Conservation (phyloP, 1,140 invertebrate genomes). For the Apis florea region DNA sequence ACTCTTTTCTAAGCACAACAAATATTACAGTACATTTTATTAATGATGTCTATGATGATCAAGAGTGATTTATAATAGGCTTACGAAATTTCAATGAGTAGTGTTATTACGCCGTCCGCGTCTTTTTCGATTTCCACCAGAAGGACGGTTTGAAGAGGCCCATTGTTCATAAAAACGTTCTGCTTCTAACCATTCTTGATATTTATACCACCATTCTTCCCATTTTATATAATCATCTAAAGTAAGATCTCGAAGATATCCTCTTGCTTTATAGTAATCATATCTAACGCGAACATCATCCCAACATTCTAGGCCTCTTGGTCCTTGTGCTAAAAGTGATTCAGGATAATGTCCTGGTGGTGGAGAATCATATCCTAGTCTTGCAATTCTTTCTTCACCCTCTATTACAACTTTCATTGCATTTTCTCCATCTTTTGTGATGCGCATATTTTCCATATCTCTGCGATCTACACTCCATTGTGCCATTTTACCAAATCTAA, state of each 20-base stretch:
- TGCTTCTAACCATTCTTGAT: slow-evolving; percentile 93
- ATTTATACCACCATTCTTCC: slow-evolving; percentile 97
- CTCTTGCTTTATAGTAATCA: slow-evolving; percentile 92
- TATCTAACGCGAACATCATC: slow-evolving; percentile 91
- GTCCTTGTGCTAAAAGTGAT: slow-evolving; percentile 85
- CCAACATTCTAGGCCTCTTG: slow-evolving; percentile 89
- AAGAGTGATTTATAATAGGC: slow-evolving; percentile 24
- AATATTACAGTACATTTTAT: slow-evolving; percentile 48
- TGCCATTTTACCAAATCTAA: slow-evolving; percentile 92
- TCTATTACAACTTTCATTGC: slow-evolving; percentile 89
- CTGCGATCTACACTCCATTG: slow-evolving; percentile 91
- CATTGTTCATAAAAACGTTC: slow-evolving; percentile 91
- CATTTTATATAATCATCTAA: slow-evolving; percentile 93
- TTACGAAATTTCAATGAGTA: slow-evolving; percentile 64
- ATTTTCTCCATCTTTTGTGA: slow-evolving; percentile 87
- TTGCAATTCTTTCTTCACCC: slow-evolving; percentile 80
- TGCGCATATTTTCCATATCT: slow-evolving; percentile 91
- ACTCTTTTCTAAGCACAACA: slow-evolving; percentile 49
- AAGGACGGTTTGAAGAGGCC: slow-evolving; percentile 76
- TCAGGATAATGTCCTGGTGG: slow-evolving; percentile 89
- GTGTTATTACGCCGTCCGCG: slow-evolving; percentile 74
- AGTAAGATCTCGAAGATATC: slow-evolving; percentile 88
- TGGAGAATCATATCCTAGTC: slow-evolving; percentile 82
- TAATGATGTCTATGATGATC: slow-evolving; percentile 40
- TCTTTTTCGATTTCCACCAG: slow-evolving; percentile 72